Conservation (phyloP, 2,888 invertebrate genomes). For the Lycocerus yunnanus region DNA sequence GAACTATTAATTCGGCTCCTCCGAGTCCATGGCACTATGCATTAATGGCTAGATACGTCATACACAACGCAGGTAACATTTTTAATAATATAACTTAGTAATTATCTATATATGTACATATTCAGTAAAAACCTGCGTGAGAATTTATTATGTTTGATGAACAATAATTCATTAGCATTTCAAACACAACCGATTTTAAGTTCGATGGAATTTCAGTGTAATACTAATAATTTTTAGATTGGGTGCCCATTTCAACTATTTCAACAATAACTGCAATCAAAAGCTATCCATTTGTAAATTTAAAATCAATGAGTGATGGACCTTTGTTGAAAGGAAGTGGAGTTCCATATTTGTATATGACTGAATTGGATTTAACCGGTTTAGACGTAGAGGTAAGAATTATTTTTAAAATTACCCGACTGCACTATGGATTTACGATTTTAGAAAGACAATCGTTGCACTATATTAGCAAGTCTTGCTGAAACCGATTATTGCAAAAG, state of each 20-base stretch:
- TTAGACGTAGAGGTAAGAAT: slow-evolving; percentile 67
- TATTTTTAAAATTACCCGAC: neutral
- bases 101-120: neutral
- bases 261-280: slow-evolving; percentile 64
- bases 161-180: neutral
- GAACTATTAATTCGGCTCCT: slow-evolving; percentile 49
- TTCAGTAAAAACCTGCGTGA: neutral
- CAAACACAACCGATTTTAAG: neutral
- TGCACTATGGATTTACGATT: neutral
- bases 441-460: slow-evolving; percentile 67
- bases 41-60: slow-evolving; percentile 73
- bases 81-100: neutral
- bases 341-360: slow-evolving; percentile 74
- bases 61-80: slow-evolving; percentile 68
- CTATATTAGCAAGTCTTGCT: slow-evolving; percentile 71
- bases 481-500: slow-evolving; percentile 69
- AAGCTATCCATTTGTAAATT: slow-evolving; percentile 70
- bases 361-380: slow-evolving; percentile 71
- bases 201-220: too few species aligned
- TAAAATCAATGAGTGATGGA: slow-evolving; percentile 75
- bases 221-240: slow-evolving; percentile 59
- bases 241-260: slow-evolving; percentile 73
- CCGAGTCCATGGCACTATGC: slow-evolving; percentile 67
- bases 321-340: slow-evolving; percentile 69
- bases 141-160: neutral